Evolutionary conservation across 2,797 vertebrate genomes (phyloP).

Genomic region (Antrozous pallidus): DNA sequence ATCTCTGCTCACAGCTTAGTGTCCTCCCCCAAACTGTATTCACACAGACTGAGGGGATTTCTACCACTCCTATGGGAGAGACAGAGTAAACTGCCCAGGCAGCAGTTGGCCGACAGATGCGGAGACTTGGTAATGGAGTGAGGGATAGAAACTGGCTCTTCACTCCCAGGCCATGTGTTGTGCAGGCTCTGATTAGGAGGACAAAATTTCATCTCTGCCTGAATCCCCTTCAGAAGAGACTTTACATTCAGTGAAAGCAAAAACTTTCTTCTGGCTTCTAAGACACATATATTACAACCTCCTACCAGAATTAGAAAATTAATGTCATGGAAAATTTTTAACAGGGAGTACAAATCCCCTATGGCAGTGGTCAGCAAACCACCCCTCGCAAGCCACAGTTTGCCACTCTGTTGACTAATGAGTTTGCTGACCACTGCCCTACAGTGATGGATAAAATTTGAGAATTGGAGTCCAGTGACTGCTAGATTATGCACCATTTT

Average conservation of each 20-base stretch:
- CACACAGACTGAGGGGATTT: background rate
- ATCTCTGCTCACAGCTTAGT: rapidly evolving
- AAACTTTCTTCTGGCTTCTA: background rate
- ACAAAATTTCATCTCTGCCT: background rate
- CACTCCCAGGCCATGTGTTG: rapidly evolving
- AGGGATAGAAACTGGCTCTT: background rate
- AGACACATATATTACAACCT: background rate
- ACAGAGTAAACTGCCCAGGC: background rate
- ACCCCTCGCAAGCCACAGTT: too few species aligned
- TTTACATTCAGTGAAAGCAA: background rate
- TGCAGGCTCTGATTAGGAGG: background rate
- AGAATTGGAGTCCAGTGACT: background rate
- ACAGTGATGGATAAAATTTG: background rate
- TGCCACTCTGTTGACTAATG: too few species aligned
- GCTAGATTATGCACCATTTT: background rate
- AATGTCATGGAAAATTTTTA: background rate
- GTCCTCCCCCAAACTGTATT: rapidly evolving
- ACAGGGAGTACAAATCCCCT: background rate
- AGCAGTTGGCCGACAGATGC: rapidly evolving
- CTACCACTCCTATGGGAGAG: background rate
- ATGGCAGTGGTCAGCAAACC: too few species aligned
- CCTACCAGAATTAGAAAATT: background rate
- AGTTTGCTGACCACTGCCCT: background rate
- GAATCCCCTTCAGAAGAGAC: background rate
- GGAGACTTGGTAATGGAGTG: background rate